Evolutionary conservation across 2,113 vertebrate species (phyloP).

Genomic region (Tor tambroides): DNA sequence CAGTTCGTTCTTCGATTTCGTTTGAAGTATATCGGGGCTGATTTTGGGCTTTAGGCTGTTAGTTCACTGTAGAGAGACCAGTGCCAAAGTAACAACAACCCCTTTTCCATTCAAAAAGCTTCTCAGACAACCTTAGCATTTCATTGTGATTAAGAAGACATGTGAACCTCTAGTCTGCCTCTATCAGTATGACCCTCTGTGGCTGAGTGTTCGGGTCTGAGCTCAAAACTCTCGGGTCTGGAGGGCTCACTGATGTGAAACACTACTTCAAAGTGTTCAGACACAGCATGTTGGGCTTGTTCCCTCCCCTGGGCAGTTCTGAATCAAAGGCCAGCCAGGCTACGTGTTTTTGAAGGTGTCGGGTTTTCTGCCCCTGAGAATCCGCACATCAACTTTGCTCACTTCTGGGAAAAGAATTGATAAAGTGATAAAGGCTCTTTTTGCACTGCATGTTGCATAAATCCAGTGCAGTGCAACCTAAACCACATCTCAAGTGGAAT

Average conservation of each 20-base stretch:
- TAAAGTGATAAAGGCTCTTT: slow-evolving; percentile 6
- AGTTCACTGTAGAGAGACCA: background rate
- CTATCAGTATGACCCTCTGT: slow-evolving; percentile 41
- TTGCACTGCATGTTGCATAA: background rate
- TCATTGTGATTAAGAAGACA: background rate
- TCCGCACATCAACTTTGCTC: background rate
- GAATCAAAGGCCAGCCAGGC: slow-evolving; percentile 20
- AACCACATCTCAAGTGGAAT: no score
- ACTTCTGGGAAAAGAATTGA: background rate
- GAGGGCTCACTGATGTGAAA: slow-evolving; percentile 31
- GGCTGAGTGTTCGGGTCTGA: slow-evolving; percentile 40
- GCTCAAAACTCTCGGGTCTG: slow-evolving; percentile 3
- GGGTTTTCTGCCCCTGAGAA: slow-evolving; percentile 8
- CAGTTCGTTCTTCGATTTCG: no score
- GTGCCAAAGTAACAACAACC: background rate
- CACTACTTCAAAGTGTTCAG: slow-evolving; percentile 43
- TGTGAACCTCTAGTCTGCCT: slow-evolving; percentile 43
- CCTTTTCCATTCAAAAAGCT: background rate
- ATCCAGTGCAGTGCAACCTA: background rate
- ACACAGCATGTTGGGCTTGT: slow-evolving; percentile 27
- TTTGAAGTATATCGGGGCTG: no score
- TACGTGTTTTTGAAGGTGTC: slow-evolving; percentile 15
- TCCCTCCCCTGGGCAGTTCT: background rate
- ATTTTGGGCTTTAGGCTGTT: no score
- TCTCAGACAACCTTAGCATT: background rate